Base-by-base conservation (phyloP, 2,888 invertebrate genomes). In the Cosmorhoe ocellata region DNA sequence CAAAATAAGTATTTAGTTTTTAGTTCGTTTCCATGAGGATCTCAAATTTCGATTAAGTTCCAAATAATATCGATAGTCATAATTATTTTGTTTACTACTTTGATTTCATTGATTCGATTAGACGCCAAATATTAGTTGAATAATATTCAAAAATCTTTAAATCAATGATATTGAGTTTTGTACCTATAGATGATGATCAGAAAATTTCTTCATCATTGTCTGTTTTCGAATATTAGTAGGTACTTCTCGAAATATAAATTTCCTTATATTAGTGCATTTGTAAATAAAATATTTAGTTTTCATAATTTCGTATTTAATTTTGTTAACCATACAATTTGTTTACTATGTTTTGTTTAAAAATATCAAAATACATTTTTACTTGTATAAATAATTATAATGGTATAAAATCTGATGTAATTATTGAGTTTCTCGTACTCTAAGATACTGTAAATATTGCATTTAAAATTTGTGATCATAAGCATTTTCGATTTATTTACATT, bases 111-210 rank as follows among this genome's bases (percentile, higher is more conserved):
- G 68, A 65, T 74, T 80, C 64, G 66, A 79, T 79, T 81, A 80
- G 77, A 82, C 74, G 69, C 89, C 88, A 89, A 90, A 89, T 86
- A 90, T 88, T 88, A 89, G 84, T 79, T 81, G 81, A 82, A 75
- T 79, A 81, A 70, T 76, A 68, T 74, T 64, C 58, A 66, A 66
- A 66, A 67, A 59, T 53, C 59, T 41, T 37, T 38, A 37, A 46
- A 51, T 43, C 34, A 51, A 50, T 51, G 32, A 37, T 47, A 43
- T 24, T 42, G 34, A 47, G n/a, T 18, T 3, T 18, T 18, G 18
- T 34, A 46, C 24, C 31, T 48, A 18, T 45, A n/a, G 43, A 38
- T 50, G 55, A 59, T 49, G 30, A 38, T 52, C 46, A 24, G 10
- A 51, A 55, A 57, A 48, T 52, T 57, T 47, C 59, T 55, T 71